Evolutionary conservation across 2,797 vertebrate species (phyloP).

Genomic region (Sebastes matsubarae): DNA sequence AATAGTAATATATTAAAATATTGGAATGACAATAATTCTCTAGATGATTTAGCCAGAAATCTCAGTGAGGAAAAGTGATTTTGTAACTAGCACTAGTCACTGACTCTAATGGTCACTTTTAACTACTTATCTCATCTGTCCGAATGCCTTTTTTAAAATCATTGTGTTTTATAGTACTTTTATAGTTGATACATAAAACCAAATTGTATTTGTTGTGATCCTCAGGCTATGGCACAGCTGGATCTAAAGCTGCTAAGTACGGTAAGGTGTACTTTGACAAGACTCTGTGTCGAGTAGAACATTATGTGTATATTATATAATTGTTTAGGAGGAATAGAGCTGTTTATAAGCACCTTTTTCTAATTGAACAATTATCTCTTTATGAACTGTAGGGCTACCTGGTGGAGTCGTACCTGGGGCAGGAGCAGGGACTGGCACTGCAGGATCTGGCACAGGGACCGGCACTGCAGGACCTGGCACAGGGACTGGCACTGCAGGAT

Average conservation of each 20-base stretch:
- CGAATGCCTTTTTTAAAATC: background rate
- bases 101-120: background rate
- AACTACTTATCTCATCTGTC: background rate
- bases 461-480: background rate
- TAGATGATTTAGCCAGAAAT: background rate
- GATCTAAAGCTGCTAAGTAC: constrained; percentile 85
- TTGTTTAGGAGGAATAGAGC: background rate
- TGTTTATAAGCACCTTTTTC: background rate
- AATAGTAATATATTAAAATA: background rate
- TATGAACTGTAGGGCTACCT: constrained; percentile 53
- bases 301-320: background rate
- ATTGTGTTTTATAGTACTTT: background rate
- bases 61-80: background rate
- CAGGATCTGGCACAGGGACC: background rate
- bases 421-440: constrained; percentile 44
- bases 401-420: constrained; percentile 58
- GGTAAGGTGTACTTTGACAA: constrained; percentile 61
- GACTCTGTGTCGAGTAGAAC: background rate
- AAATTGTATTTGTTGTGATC: constrained; percentile 15
- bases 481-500: constrained; percentile 42
- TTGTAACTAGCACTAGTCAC: background rate
- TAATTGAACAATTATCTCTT: background rate
- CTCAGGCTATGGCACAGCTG: constrained; percentile 65
- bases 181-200: background rate
- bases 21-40: background rate